phyloP scores from a whole-genome alignment of 1,140 invertebrate species.

The Drosophila lowei region DNA sequence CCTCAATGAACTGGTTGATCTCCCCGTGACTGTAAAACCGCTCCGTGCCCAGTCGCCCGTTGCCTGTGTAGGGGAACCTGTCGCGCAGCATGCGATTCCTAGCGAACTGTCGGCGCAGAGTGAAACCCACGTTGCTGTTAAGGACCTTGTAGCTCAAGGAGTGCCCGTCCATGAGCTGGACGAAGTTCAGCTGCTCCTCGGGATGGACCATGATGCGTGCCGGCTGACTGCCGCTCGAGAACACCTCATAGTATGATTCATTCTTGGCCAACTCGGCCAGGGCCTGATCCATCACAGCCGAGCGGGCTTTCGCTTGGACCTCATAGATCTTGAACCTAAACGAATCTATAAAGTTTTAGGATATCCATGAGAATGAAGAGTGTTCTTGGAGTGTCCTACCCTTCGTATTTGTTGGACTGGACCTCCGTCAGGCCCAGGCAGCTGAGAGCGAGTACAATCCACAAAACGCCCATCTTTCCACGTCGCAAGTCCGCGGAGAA shows the following conservation, averaged over 20 bases:
- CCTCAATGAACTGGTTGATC: slow-evolving; percentile 84
- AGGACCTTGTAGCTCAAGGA: slow-evolving; percentile 36
- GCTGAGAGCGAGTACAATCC: slow-evolving; percentile 26
- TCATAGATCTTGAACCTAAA: slow-evolving; percentile 62
- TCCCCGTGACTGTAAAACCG: slow-evolving; percentile 70
- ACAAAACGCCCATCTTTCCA: slow-evolving; percentile 49
- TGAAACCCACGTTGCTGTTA: slow-evolving; percentile 53
- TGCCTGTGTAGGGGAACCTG: slow-evolving; percentile 46
- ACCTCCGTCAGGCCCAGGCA: slow-evolving; percentile 14
- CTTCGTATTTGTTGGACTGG: slow-evolving; percentile 43
- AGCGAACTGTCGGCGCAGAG: slow-evolving; percentile 39
- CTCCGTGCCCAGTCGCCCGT: slow-evolving; percentile 59
- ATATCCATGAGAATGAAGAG: too few relatives aligned
- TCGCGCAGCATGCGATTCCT: slow-evolving; percentile 39
- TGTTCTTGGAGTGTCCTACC: slow-evolving; percentile 22
- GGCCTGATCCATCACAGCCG: background rate
- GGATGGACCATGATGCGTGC: slow-evolving; percentile 59
- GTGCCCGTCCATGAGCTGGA: slow-evolving; percentile 28
- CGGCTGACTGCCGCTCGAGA: background rate
- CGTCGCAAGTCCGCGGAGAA: slow-evolving; percentile 19
- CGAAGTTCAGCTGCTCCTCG: slow-evolving; percentile 44
- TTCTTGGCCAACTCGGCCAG: slow-evolving; percentile 41
- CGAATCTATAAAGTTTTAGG: background rate
- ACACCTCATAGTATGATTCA: slow-evolving; percentile 52
- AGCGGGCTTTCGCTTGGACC: slow-evolving; percentile 27